phyloP scores from a whole-genome alignment of 2,113 vertebrate species.

The Serranochromis macrocephalus region DNA sequence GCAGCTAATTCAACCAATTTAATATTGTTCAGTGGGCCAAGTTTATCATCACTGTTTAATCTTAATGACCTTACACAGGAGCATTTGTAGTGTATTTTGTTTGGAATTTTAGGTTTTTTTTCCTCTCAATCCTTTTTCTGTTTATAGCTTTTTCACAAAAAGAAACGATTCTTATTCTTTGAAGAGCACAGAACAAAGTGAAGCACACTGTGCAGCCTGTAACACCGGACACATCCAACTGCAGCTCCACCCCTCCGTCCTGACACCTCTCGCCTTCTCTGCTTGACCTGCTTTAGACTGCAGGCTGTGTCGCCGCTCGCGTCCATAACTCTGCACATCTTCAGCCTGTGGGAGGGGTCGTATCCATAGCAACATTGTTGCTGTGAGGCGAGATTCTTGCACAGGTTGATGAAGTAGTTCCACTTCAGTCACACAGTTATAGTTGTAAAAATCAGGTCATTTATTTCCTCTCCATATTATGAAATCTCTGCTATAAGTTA shows the following conservation, averaged over 20 bases:
- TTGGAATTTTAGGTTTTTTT: not conserved
- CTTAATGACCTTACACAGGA: not conserved
- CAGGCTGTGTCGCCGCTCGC: not conserved
- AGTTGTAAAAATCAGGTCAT: constrained; percentile 29
- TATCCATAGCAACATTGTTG: not conserved
- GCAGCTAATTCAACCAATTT: not conserved
- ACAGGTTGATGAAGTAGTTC: not conserved
- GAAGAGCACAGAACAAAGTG: not conserved
- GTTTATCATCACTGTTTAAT: not conserved
- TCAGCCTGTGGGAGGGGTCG: not conserved
- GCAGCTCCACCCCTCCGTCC: not conserved
- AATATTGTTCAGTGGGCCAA: not conserved
- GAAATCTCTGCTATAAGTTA: constrained; percentile 65
- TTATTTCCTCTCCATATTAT: constrained; percentile 44
- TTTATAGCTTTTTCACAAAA: rapidly evolving
- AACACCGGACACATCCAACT: not conserved
- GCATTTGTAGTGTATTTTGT: not conserved
- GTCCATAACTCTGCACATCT: not conserved
- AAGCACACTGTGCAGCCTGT: not conserved
- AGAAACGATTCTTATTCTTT: not conserved
- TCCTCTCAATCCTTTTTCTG: not conserved
- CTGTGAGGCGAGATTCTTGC: rapidly evolving
- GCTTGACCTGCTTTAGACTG: not conserved
- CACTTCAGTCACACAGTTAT: not conserved
- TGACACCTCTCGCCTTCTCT: not conserved